Conservation (phyloP, 2,113 vertebrate species). For the Sphyrna mokarran region DNA sequence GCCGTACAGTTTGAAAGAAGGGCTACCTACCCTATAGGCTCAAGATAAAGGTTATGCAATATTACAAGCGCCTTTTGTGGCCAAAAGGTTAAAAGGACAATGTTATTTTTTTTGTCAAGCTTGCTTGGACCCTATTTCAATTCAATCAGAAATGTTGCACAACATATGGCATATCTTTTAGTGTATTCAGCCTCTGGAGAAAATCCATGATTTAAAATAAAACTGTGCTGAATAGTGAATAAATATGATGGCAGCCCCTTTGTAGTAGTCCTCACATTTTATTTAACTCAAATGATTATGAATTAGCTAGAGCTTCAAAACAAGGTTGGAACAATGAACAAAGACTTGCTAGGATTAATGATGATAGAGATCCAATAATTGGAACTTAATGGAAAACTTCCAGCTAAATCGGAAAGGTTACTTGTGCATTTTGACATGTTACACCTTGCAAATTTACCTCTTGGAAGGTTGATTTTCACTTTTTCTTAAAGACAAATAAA, state of each 20-base stretch:
- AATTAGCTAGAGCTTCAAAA: background rate
- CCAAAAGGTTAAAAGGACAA: constrained; percentile 23
- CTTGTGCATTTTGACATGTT: background rate
- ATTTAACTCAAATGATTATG: background rate
- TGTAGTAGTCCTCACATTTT: background rate
- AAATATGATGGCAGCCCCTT: background rate
- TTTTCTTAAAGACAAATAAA: background rate
- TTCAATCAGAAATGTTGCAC: background rate
- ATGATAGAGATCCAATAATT: background rate
- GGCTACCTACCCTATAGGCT: constrained; percentile 22
- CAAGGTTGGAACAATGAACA: constrained; percentile 3
- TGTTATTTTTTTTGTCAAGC: background rate
- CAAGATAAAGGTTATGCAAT: background rate
- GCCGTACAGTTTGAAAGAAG: constrained; percentile 13
- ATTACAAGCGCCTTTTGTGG: background rate
- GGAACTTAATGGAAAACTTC: background rate
- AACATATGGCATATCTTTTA: background rate
- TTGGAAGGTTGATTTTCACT: background rate
- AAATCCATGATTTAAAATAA: constrained; percentile 6
- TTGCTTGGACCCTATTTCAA: background rate
- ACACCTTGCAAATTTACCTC: background rate
- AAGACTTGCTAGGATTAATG: background rate
- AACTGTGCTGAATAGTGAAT: background rate
- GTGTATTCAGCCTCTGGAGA: background rate
- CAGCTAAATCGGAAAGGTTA: background rate